These are phyloP conservation scores for Laticauda laticaudata DNA, from an alignment of 2,113 vertebrate genomes.

Conservation along the genomic window DNA sequence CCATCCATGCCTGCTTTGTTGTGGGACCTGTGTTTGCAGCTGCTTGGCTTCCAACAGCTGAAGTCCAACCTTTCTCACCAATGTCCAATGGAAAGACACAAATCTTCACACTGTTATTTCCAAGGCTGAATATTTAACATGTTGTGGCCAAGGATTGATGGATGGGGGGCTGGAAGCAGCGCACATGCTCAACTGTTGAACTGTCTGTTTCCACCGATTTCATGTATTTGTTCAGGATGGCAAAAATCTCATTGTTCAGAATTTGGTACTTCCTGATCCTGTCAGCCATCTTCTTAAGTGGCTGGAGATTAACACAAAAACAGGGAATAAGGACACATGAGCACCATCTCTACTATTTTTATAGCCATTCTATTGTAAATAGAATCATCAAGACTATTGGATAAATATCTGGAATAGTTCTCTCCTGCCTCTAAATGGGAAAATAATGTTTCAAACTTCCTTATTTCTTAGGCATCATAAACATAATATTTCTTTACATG, in stretches of 20 bases:
- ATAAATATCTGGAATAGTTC: conserved; percentile 34
- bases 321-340: conserved; percentile 10
- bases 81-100: background rate
- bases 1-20: conserved; percentile 30
- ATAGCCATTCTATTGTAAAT: conserved; percentile 21
- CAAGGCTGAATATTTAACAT: conserved; percentile 75
- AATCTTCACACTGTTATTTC: conserved; percentile 34
- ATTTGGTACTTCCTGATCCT: conserved; percentile 99
- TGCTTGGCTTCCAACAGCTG: conserved; percentile 38
- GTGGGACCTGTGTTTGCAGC: conserved; percentile 25
- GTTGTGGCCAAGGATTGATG: conserved; percentile 98
- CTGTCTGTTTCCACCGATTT: conserved; percentile 98
- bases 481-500: background rate
- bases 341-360: background rate
- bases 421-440: conserved; percentile 42
- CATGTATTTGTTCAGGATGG: conserved; percentile 99
- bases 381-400: conserved; percentile 12
- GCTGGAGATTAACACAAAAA: conserved; percentile 70
- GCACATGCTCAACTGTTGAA: conserved; percentile 96
- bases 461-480: background rate
- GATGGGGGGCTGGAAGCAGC: conserved; percentile 99
- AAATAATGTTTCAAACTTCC: background rate
- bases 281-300: conserved; percentile 99
- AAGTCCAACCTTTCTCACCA: conserved; percentile 48
- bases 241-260: conserved; percentile 98